phyloP scores from a whole-genome alignment of 2,888 invertebrate genomes.

The Stenoptilia bipunctidactyla region DNA sequence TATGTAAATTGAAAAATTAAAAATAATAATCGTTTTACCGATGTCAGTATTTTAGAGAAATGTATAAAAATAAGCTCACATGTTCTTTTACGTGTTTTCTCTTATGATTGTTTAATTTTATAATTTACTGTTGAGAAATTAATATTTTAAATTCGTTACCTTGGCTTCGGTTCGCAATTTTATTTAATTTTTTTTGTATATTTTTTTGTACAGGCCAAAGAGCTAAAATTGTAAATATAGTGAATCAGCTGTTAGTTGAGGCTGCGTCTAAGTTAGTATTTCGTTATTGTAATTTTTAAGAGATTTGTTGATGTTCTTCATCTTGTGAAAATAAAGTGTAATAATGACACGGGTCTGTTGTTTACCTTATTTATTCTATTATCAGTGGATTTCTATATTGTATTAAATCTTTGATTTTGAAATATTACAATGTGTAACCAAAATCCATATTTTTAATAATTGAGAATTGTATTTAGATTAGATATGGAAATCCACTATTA shows the following conservation, averaged over 20 bases:
- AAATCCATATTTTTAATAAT: not conserved
- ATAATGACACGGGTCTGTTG: conserved; percentile 30
- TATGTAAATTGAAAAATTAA: no score
- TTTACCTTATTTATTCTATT: conserved; percentile 15
- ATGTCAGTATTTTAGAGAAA: conserved; percentile 42
- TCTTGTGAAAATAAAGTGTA: conserved; percentile 67
- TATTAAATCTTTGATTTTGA: no score
- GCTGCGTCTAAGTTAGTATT: conserved; percentile 45
- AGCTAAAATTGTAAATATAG: conserved; percentile 62
- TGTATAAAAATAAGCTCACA: conserved; percentile 16
- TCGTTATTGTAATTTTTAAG: conserved; percentile 68
- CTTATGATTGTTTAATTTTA: conserved; percentile 22
- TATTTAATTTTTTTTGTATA: conserved; percentile 42
- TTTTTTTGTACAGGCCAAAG: conserved; percentile 66
- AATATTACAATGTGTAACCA: not conserved
- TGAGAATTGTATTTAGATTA: not conserved
- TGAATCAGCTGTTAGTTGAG: conserved; percentile 39
- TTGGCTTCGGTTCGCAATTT: conserved; percentile 48
- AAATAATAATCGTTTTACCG: no score
- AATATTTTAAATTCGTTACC: conserved; percentile 65
- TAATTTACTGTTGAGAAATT: conserved; percentile 52
- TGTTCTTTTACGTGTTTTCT: not conserved
- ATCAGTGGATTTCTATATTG: not conserved
- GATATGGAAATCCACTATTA: not conserved
- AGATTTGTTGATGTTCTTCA: conserved; percentile 70